A percentile compares a stretch with the other conserved stretches of the same genome.
Evolutionary conservation across 2,797 vertebrate species (phyloP).

Genomic region (Tauraco hartlaubi): DNA sequence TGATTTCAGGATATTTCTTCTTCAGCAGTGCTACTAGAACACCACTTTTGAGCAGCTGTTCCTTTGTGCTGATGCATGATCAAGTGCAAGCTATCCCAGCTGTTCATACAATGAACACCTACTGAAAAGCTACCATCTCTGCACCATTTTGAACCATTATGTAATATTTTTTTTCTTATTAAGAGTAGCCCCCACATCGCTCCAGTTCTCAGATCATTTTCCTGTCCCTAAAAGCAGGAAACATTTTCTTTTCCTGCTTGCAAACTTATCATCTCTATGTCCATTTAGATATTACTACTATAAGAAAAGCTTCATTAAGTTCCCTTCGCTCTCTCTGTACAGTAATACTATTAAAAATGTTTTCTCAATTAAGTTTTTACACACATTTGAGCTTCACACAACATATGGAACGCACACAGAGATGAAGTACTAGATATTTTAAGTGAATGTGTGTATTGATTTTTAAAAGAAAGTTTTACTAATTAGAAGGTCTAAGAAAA

Average conservation of each 20-base stretch:
- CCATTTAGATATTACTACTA: neutral
- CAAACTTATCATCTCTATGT: neutral
- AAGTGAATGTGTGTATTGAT: neutral
- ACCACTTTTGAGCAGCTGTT: neutral
- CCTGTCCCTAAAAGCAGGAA: neutral
- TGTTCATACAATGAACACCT: neutral
- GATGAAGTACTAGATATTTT: neutral
- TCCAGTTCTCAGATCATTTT: neutral
- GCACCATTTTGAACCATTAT: neutral
- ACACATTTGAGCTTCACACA: neutral
- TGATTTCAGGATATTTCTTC: neutral
- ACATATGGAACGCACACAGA: rapidly evolving
- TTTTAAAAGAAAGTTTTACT: neutral
- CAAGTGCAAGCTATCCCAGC: neutral
- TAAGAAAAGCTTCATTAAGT: neutral
- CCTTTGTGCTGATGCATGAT: neutral
- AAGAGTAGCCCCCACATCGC: neutral
- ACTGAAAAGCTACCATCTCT: neutral
- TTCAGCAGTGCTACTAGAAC: neutral
- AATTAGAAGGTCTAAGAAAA: neutral
- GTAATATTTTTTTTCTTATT: neutral
- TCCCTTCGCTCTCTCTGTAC: neutral
- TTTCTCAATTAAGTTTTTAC: neutral
- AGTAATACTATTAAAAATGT: neutral
- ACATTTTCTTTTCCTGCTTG: neutral